phyloP scores from a whole-genome alignment of 2,888 invertebrate genomes.

The Apotomis betuletana region DNA sequence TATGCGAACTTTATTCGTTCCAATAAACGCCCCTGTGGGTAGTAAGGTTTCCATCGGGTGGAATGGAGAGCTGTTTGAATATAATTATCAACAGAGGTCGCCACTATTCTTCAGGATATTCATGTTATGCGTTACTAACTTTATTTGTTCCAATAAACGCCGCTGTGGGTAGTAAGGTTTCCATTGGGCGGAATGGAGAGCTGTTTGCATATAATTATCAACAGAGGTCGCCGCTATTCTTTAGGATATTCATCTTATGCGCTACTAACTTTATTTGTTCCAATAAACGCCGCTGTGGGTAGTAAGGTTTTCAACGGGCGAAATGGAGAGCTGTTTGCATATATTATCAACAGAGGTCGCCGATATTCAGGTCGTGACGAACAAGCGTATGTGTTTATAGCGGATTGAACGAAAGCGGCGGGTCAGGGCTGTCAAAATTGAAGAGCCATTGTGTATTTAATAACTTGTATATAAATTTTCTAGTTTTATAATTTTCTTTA shows the following conservation, averaged over 20 bases:
- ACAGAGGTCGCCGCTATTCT: conserved; percentile 58
- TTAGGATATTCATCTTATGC: too few species aligned
- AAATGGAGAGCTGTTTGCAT: conserved; percentile 54
- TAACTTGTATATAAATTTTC: background rate
- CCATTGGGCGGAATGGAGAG: conserved; percentile 38
- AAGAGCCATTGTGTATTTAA: background rate
- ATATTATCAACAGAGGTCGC: conserved; percentile 53
- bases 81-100: too few species aligned
- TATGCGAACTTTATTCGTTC: too few species aligned
- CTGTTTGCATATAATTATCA: conserved; percentile 57
- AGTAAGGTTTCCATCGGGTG: too few species aligned
- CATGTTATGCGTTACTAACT: conserved; percentile 3
- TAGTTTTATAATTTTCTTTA: background rate
- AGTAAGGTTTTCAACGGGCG: conserved; percentile 41
- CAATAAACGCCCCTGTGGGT: too few species aligned
- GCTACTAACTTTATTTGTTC: background rate
- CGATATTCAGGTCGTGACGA: conserved; percentile 65
- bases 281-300: conserved; percentile 5
- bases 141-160: background rate
- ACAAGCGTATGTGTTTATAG: conserved; percentile 41
- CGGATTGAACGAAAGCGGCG: conserved; percentile 22
- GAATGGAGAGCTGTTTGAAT: too few species aligned
- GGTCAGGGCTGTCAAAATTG: conserved; percentile 35
- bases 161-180: conserved; percentile 38
- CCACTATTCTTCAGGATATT: too few species aligned